These are phyloP conservation scores for Leptodactylus fallax DNA, from an alignment of 2,797 vertebrate species.

Conservation along the genomic window DNA sequence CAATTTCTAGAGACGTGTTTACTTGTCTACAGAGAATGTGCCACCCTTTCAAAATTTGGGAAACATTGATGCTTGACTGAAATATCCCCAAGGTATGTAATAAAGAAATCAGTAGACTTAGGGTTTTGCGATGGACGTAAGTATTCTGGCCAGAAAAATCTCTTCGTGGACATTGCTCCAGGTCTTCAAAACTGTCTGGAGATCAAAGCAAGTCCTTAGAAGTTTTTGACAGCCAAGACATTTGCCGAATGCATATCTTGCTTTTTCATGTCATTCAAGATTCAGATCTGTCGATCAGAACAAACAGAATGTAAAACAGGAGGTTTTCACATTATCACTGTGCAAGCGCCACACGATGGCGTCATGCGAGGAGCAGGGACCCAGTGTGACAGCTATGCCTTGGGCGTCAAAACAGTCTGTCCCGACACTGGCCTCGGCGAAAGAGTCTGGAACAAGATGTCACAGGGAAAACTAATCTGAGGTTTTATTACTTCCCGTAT, in stretches of 20 bases:
- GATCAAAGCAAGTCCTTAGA: not conserved
- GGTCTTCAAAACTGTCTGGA: not conserved
- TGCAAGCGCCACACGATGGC: not conserved
- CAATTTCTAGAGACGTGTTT: no score
- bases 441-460: not conserved
- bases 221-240: not conserved
- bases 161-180: not conserved
- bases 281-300: conserved; percentile 2
- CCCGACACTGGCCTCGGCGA: not conserved
- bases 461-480: not conserved
- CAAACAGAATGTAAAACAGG: not conserved
- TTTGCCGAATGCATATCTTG: not conserved
- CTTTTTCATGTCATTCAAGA: not conserved
- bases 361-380: not conserved
- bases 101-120: not conserved
- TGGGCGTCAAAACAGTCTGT: not conserved
- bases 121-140: not conserved
- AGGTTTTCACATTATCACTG: not conserved
- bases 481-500: not conserved
- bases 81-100: not conserved
- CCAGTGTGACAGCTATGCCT: conserved; percentile 12
- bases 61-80: not conserved
- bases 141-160: not conserved
- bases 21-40: no score
- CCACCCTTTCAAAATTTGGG: not conserved